These are phyloP conservation scores for Brachionus sp. DNA, from an alignment of 1,140 invertebrate species.

Conservation along the genomic window DNA sequence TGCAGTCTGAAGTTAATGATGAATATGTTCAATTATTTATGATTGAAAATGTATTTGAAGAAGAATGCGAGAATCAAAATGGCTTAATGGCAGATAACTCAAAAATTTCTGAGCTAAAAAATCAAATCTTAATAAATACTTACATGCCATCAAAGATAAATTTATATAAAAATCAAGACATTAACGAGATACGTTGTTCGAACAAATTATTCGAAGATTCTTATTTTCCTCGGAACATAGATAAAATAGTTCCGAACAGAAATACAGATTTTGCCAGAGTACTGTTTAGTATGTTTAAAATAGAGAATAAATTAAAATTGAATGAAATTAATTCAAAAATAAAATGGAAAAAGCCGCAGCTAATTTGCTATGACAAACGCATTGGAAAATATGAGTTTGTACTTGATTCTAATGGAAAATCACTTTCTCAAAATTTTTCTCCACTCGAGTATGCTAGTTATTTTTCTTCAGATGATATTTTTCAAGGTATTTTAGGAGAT, in stretches of 20 bases:
- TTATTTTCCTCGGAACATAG: background rate
- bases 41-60: background rate
- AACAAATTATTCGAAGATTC: background rate
- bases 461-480: constrained; percentile 30
- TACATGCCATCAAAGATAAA: background rate
- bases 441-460: background rate
- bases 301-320: background rate
- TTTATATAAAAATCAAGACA: constrained; percentile 23
- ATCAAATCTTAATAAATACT: background rate
- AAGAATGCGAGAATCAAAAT: background rate
- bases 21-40: background rate
- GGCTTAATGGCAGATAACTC: background rate
- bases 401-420: background rate
- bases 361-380: background rate
- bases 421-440: background rate
- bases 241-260: background rate
- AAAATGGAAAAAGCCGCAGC: constrained; percentile 15
- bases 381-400: constrained; percentile 8
- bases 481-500: constrained; percentile 32
- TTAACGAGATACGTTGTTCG: background rate
- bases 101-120: background rate
- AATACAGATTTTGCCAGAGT: background rate
- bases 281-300: background rate
- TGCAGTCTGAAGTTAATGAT: background rate
- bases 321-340: constrained; percentile 3